phyloP scores from a whole-genome alignment of 1,140 invertebrate genomes.

The Euglossa dilemma region DNA sequence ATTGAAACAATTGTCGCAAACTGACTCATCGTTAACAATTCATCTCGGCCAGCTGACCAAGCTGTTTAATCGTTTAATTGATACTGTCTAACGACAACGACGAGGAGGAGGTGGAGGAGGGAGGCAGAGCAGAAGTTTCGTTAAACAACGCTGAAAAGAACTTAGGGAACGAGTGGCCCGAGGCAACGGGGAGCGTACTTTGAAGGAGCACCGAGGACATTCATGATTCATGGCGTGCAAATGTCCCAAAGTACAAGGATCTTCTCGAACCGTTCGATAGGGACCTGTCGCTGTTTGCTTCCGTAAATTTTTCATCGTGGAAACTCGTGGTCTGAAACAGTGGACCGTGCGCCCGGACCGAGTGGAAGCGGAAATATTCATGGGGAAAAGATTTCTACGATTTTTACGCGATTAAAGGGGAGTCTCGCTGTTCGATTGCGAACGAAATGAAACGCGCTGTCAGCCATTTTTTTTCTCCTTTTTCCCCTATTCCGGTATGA shows the following conservation, averaged over 20 bases:
- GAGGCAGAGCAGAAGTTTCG: background rate
- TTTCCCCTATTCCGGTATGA: no score
- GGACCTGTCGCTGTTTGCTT: slow-evolving; percentile 32
- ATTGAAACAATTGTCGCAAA: slow-evolving; percentile 3
- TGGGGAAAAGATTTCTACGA: background rate
- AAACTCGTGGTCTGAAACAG: background rate
- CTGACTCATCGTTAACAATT: slow-evolving; percentile 6
- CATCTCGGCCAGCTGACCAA: background rate
- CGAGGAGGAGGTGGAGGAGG: no score
- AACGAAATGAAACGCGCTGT: no score
- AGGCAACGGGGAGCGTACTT: background rate
- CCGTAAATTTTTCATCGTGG: slow-evolving; percentile 20
- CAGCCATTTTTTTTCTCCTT: no score
- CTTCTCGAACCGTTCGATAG: slow-evolving; percentile 16
- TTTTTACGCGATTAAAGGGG: no score
- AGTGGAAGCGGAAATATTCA: background rate
- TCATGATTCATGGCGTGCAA: slow-evolving; percentile 35
- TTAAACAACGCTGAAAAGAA: slow-evolving; percentile 17
- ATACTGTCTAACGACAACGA: background rate
- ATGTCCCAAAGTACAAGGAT: slow-evolving; percentile 3
- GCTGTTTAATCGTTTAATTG: slow-evolving; percentile 27
- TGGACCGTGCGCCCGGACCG: background rate
- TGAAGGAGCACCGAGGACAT: slow-evolving; percentile 7
- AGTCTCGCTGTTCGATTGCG: no score
- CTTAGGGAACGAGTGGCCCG: no score